Conservation (phyloP, 2,113 vertebrate genomes). For the Ophiodon elongatus region DNA sequence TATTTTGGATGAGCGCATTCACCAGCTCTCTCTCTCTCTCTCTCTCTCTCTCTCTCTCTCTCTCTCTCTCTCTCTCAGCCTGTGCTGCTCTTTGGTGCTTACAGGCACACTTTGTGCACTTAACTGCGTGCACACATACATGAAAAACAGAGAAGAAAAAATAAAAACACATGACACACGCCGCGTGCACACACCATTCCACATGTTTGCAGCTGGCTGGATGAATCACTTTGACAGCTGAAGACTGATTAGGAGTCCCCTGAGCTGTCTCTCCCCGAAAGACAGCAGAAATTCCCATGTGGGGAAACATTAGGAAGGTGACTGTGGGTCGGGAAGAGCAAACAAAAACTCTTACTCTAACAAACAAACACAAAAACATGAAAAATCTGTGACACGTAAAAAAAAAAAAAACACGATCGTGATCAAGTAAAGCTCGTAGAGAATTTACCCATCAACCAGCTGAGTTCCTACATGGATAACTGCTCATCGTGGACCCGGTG, state of each 20-base stretch:
- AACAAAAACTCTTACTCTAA: slow-evolving; percentile 19
- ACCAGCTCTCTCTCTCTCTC: slow-evolving; percentile 6
- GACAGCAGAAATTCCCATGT: slow-evolving; percentile 51
- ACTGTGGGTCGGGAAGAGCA: not conserved
- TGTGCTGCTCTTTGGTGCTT: slow-evolving; percentile 24
- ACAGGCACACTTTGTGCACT: slow-evolving; percentile 1
- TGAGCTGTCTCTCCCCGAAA: slow-evolving; percentile 45
- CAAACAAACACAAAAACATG: slow-evolving; percentile 5
- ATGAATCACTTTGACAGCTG: slow-evolving; percentile 73
- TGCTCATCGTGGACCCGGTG: not conserved
- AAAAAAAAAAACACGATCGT: not conserved
- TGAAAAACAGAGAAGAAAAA: too few species aligned
- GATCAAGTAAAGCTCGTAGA: slow-evolving; percentile 2
- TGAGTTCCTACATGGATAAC: slow-evolving; percentile 3
- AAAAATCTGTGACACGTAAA: slow-evolving; percentile 12
- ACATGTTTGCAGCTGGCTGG: slow-evolving; percentile 65
- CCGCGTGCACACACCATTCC: slow-evolving; percentile 36
- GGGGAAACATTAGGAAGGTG: slow-evolving; percentile 33
- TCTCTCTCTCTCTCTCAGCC: not conserved
- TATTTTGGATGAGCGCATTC: slow-evolving; percentile 61
- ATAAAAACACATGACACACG: slow-evolving; percentile 7
- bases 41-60: not conserved
- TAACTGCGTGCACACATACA: slow-evolving; percentile 10
- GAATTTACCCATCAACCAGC: not conserved
- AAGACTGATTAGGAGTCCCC: slow-evolving; percentile 70